These are phyloP conservation scores for Larimichthys crocea DNA, from an alignment of 2,113 vertebrate genomes.

Conservation along the genomic window DNA sequence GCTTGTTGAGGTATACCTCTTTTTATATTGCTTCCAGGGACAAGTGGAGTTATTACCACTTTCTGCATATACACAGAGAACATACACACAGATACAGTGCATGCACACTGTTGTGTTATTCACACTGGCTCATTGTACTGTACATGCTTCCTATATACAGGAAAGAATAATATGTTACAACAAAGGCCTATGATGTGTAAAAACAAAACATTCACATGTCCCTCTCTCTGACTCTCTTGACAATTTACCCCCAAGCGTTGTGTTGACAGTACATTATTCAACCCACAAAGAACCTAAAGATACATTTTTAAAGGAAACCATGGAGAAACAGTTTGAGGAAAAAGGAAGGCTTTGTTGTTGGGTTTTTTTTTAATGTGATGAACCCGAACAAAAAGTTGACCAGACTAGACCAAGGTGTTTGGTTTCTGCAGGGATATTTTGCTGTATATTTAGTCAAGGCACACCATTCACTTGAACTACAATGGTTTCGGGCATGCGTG, in stretches of 20 bases:
- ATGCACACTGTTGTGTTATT: background rate
- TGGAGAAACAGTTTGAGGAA: background rate
- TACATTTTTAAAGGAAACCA: background rate
- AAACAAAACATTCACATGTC: slow-evolving; percentile 33
- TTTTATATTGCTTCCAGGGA: slow-evolving; percentile 11
- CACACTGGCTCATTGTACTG: slow-evolving; percentile 26
- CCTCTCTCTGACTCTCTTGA: slow-evolving; percentile 14
- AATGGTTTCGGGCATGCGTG: no score
- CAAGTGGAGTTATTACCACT: slow-evolving; percentile 30
- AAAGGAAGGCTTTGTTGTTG: background rate
- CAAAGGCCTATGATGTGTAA: slow-evolving; percentile 24
- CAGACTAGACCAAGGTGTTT: no score
- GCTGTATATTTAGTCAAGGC: no score
- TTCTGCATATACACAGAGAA: slow-evolving; percentile 8
- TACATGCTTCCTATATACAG: slow-evolving; percentile 2
- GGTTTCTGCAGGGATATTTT: no score
- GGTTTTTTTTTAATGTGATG: slow-evolving; percentile 3
- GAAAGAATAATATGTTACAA: slow-evolving; percentile 30
- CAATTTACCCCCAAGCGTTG: slow-evolving; percentile 18
- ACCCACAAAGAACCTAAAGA: background rate
- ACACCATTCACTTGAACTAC: no score
- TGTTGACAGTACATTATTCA: slow-evolving; percentile 29
- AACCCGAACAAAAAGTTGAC: background rate
- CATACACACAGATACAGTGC: slow-evolving; percentile 5
- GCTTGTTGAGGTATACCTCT: slow-evolving; percentile 55